Evolutionary conservation across 1,140 invertebrate species (phyloP).

Genomic region (Kradibia gibbosae): DNA sequence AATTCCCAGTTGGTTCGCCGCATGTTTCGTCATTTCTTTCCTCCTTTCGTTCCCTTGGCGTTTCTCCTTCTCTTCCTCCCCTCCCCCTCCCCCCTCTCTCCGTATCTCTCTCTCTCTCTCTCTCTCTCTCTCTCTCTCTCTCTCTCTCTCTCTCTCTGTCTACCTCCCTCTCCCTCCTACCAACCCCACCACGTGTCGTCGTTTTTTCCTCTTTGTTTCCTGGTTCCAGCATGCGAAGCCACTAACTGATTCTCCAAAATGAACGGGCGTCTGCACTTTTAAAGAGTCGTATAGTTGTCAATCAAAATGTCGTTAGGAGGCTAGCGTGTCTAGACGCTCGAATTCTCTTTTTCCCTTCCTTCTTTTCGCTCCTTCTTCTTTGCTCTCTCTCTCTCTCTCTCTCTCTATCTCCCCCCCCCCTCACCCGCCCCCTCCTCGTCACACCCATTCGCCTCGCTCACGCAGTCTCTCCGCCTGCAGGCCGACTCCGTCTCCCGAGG

Average conservation of each 20-base stretch:
- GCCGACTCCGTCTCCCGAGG: slow-evolving; percentile 4
- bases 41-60: too few species aligned
- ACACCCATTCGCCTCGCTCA: background rate
- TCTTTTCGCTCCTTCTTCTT: background rate
- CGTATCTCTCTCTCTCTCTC: too few species aligned
- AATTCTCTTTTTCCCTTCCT: slow-evolving; percentile 46
- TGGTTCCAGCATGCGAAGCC: background rate
- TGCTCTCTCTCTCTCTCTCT: slow-evolving; percentile 47
- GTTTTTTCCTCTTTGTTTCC: background rate
- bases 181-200: background rate
- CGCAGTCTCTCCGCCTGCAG: background rate
- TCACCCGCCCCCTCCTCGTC: slow-evolving; percentile 33
- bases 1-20: background rate
- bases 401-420: slow-evolving; percentile 46
- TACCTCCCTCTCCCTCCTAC: background rate
- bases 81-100: too few species aligned
- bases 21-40: too few species aligned
- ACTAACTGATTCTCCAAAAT: background rate
- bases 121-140: background rate
- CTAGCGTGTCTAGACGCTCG: slow-evolving; percentile 58
- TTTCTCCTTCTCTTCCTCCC: too few species aligned
- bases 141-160: background rate
- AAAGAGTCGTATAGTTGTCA: slow-evolving; percentile 64
- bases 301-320: slow-evolving; percentile 63
- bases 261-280: slow-evolving; percentile 56